Evolutionary conservation across 2,113 vertebrate species (phyloP).

Genomic region (Peromyscus californicus): DNA sequence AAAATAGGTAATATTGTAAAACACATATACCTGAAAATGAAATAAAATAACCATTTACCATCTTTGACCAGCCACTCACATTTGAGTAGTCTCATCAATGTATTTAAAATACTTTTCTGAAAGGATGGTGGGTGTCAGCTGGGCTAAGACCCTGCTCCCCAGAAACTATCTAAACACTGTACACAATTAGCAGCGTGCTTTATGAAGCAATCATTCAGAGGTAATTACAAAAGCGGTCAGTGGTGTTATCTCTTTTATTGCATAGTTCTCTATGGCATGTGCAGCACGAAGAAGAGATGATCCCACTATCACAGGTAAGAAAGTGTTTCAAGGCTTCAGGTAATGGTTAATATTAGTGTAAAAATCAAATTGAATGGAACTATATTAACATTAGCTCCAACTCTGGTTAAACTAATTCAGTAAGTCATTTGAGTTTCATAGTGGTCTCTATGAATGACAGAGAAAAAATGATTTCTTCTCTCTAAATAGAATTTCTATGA

Average conservation of each 20-base stretch:
- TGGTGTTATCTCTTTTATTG: not conserved
- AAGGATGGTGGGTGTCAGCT: not conserved
- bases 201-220: not conserved
- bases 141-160: not conserved
- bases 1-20: not conserved
- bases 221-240: not conserved
- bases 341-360: not conserved
- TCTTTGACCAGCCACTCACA: not conserved
- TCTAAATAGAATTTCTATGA: not conserved
- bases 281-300: not conserved
- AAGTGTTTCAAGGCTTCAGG: not conserved
- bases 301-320: not conserved
- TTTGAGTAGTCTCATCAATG: not conserved
- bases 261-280: not conserved
- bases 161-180: not conserved
- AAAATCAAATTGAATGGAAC: not conserved
- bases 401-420: not conserved
- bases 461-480: not conserved
- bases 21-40: not conserved
- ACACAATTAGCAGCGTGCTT: fast-evolving
- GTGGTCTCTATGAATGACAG: not conserved
- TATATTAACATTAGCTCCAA: not conserved
- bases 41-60: not conserved
- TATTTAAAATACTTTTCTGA: not conserved
- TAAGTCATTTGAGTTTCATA: not conserved